These are phyloP conservation scores for Crematogaster levior DNA, from an alignment of 2,888 invertebrate genomes.

Conservation along the genomic window DNA sequence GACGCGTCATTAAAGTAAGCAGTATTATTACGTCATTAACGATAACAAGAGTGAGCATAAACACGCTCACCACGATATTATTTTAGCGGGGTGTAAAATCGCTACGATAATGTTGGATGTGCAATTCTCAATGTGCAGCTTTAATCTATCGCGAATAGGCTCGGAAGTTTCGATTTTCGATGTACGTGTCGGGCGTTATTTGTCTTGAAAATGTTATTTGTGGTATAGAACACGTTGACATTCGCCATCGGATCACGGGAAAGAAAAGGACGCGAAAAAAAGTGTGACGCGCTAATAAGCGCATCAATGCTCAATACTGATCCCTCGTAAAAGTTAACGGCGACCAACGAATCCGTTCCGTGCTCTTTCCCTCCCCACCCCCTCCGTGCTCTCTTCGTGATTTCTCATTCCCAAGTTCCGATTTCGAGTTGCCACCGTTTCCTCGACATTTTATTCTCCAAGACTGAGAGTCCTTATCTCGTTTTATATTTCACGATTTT, in stretches of 20 bases:
- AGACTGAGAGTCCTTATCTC: conserved; percentile 76
- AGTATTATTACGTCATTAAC: conserved; percentile 48
- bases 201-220: conserved; percentile 8
- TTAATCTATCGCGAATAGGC: conserved; percentile 30
- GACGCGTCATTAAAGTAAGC: conserved; percentile 28
- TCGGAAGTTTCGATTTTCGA: conserved; percentile 26
- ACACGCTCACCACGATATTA: conserved; percentile 16
- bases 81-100: conserved; percentile 16
- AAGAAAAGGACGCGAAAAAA: conserved; percentile 33
- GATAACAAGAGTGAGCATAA: not conserved
- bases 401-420: conserved; percentile 43
- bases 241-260: conserved; percentile 17
- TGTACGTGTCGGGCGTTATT: conserved; percentile 1
- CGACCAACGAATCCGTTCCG: conserved; percentile 44
- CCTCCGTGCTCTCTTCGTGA: not conserved
- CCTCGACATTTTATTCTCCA: conserved; percentile 72
- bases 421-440: conserved; percentile 54
- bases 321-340: conserved; percentile 41
- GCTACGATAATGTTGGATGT: conserved; percentile 29
- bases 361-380: not conserved
- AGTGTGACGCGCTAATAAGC: conserved; percentile 59
- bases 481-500: conserved; percentile 65
- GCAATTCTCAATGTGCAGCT: conserved; percentile 48
- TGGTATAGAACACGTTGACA: conserved; percentile 27
- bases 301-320: conserved; percentile 56